phyloP scores from a whole-genome alignment of 2,113 vertebrate genomes.

The Oryzias celebensis region DNA sequence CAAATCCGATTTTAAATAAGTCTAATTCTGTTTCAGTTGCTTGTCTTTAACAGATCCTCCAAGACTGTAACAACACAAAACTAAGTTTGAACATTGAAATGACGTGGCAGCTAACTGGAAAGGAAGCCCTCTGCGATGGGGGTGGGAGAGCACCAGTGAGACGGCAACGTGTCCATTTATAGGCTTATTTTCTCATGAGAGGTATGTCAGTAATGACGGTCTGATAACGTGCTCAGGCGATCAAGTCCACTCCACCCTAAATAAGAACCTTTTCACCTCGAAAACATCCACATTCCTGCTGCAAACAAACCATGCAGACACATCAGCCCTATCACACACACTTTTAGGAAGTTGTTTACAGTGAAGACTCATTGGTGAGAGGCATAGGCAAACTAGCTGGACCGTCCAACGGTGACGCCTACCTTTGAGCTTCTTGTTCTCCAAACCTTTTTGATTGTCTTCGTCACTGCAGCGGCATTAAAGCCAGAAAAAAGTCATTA shows the following conservation, averaged over 20 bases:
- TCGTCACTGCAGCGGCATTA: neutral
- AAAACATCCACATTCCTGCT: slow-evolving; percentile 77
- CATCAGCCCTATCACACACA: slow-evolving; percentile 59
- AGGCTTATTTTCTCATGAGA: slow-evolving; percentile 81
- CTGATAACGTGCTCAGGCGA: slow-evolving; percentile 64
- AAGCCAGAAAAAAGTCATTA: slow-evolving; percentile 5
- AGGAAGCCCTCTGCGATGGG: slow-evolving; percentile 9
- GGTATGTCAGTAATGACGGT: slow-evolving; percentile 71
- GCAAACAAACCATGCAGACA: slow-evolving; percentile 28
- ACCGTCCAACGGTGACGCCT: slow-evolving; percentile 18
- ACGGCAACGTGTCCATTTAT: slow-evolving; percentile 79
- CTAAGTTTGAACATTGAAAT: slow-evolving; percentile 14
- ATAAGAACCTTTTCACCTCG: slow-evolving; percentile 51
- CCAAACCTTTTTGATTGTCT: too few species aligned
- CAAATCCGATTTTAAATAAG: too few species aligned
- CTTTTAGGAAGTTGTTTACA: slow-evolving; percentile 55
- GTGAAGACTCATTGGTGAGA: slow-evolving; percentile 39
- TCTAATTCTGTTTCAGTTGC: neutral
- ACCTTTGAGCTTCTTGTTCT: slow-evolving; percentile 7
- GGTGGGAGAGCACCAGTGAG: slow-evolving; percentile 41
- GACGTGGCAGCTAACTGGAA: slow-evolving; percentile 32
- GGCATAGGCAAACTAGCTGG: slow-evolving; percentile 34
- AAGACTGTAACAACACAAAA: slow-evolving; percentile 11
- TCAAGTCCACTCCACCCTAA: slow-evolving; percentile 41
- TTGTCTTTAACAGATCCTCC: slow-evolving; percentile 23